Conservation (phyloP, 2,113 vertebrate species). For the Dipodomys ordii region DNA sequence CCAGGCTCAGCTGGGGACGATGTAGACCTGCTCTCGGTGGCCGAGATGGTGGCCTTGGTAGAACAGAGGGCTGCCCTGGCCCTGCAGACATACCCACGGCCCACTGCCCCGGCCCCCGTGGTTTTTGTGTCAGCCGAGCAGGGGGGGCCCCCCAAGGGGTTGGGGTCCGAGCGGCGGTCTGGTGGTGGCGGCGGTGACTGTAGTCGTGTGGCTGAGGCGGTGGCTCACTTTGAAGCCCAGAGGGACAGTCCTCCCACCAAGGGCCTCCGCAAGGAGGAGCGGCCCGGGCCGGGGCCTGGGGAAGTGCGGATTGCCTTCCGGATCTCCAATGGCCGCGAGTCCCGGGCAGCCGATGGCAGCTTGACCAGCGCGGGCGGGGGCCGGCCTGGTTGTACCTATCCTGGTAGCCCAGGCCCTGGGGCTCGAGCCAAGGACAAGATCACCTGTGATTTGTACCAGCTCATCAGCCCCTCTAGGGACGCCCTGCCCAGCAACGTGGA, state of each 20-base stretch:
- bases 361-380: constrained; percentile 85
- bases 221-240: constrained; percentile 94
- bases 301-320: constrained; percentile 96
- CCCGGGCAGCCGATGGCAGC: constrained; percentile 85
- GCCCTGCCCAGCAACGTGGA: constrained; percentile 84
- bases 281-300: constrained; percentile 57
- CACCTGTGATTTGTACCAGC: constrained; percentile 96
- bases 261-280: constrained; percentile 61
- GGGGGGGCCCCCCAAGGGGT: constrained; percentile 67
- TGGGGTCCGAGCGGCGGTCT: constrained; percentile 56
- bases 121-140: constrained; percentile 89
- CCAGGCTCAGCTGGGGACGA: not conserved
- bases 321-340: constrained; percentile 92
- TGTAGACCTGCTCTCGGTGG: constrained; percentile 93
- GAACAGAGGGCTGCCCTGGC: constrained; percentile 93
- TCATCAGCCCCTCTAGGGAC: constrained; percentile 93
- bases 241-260: constrained; percentile 71
- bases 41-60: constrained; percentile 96
- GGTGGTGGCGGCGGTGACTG: constrained; percentile 81
- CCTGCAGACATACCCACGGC: constrained; percentile 87
- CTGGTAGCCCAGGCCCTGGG: constrained; percentile 80
- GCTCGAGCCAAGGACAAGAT: constrained; percentile 95
- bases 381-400: constrained; percentile 91
- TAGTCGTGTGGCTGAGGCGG: constrained; percentile 92
- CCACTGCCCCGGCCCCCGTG: constrained; percentile 79